Evolutionary conservation across 30 jellyfish, hydroid and myxozoan species (phyloP).

Genomic region (Rhopilema esculentum): DNA sequence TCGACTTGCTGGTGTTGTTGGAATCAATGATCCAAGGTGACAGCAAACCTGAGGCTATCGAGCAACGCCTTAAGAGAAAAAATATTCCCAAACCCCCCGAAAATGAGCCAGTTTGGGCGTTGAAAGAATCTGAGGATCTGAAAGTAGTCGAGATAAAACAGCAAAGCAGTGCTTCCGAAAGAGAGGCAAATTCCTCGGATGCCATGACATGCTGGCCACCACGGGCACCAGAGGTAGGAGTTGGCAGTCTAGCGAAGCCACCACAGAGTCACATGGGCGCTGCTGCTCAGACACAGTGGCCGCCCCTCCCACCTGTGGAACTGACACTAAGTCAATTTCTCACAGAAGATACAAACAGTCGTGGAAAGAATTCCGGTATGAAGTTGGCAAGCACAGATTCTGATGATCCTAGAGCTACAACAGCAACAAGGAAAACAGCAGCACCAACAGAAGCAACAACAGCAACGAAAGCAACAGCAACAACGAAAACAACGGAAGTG

Average conservation of each 20-base stretch:
- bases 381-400: not conserved
- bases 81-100: conserved; percentile 26
- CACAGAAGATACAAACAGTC: not conserved
- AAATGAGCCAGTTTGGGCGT: not conserved
- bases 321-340: not conserved
- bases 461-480: not conserved
- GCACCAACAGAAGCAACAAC: not conserved
- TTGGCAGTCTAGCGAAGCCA: too few species aligned
- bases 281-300: not conserved
- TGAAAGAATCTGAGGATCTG: not conserved
- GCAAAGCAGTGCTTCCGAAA: not conserved
- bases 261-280: not conserved
- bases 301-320: not conserved
- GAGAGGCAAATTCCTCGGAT: not conserved
- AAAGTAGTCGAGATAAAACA: not conserved
- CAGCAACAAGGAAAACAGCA: not conserved
- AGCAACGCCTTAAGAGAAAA: conserved; percentile 16
- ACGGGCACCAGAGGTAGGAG: conserved; percentile 40
- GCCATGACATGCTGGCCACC: conserved; percentile 81
- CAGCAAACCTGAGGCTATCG: not conserved
- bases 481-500: not conserved
- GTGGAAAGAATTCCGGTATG: not conserved
- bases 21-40: not conserved
- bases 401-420: not conserved
- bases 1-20: conserved; percentile 8